Evolutionary conservation across 2,797 vertebrate genomes (phyloP), one percentile per base, ranked within the genome.

Genomic region (Xenentodon cancila): DNA sequence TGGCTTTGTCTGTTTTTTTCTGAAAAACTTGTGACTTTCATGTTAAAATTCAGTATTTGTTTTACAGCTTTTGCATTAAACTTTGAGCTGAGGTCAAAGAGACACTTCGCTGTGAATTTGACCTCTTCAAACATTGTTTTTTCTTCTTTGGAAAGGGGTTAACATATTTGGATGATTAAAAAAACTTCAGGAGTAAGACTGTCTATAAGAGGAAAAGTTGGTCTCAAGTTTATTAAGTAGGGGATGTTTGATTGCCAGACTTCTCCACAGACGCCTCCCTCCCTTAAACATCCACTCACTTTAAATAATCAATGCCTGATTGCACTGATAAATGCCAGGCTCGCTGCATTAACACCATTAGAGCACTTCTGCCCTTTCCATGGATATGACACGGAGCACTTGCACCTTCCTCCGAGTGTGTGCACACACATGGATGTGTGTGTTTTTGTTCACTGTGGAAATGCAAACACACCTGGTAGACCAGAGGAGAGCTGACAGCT

Each of bases 381-480:
- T 43, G 58, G 51, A 78, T 21, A 40, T 21, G 48, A 59, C 57
- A 43, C 34, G 5, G 7, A 70, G 15, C 53, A 56, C 54, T 48
- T 80, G 62, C 2, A 61, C 30, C 42, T 63, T 51, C 12, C 27
- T 4, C 15, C 25, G 34, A 6, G 50, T 16, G 32, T 21, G 48
- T 67, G 63, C 58, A 42, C 12, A 18, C 17, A 20, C 42, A 9
- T 27, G 59, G 53, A 71, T 55, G 49, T 61, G 63, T 49, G 48
- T 47, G 18, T 64, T 69, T 69, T 70, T 37, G 43, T 62, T 68
- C 69, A 50, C 61, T 30, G 22, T 81, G 74, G 75, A 84, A 89
- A 84, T 52, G 59, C 74, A 91, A 89, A 91, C 88, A 90, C 87
- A 91, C 84, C 89, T 91, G 87, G 59, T 64, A 60, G 1, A 40